These are phyloP conservation scores for Synergus gifuensis DNA, from an alignment of 2,888 invertebrate genomes.

Conservation along the genomic window DNA sequence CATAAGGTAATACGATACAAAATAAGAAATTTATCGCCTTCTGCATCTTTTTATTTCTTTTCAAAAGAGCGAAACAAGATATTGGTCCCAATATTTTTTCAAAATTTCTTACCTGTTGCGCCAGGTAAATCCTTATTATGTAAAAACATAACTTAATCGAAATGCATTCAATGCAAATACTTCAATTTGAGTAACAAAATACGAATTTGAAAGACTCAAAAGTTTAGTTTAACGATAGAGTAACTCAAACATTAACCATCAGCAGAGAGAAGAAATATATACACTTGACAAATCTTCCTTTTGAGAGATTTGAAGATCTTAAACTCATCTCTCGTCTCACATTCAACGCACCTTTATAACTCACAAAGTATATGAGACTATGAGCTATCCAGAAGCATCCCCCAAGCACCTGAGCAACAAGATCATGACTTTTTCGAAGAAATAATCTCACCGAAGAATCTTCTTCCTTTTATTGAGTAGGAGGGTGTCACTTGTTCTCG, in stretches of 20 bases:
- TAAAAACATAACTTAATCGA: background rate
- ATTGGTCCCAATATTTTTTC: conserved; percentile 2
- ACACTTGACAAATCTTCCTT: conserved; percentile 25
- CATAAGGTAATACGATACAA: conserved; percentile 32
- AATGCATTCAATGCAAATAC: background rate
- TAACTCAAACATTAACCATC: background rate
- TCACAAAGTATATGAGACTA: background rate
- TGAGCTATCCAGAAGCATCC: conserved; percentile 1
- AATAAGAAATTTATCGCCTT: conserved; percentile 3
- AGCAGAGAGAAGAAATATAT: background rate
- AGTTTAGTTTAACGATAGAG: background rate
- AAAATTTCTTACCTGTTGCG: background rate
- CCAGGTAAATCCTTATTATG: background rate
- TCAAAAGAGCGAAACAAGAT: background rate
- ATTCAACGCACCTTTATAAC: background rate
- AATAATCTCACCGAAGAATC: conserved; percentile 15
- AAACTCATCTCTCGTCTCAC: conserved; percentile 2
- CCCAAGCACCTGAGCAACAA: conserved; percentile 32
- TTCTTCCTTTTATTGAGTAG: conserved; percentile 38
- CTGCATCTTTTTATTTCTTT: conserved; percentile 25
- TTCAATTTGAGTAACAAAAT: background rate
- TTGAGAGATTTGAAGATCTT: background rate
- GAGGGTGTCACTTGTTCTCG: conserved; percentile 49
- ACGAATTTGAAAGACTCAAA: background rate
- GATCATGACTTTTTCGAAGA: conserved; percentile 34